These are phyloP conservation scores for Oryzias celebensis DNA, from an alignment of 2,113 vertebrate species.

Conservation along the genomic window DNA sequence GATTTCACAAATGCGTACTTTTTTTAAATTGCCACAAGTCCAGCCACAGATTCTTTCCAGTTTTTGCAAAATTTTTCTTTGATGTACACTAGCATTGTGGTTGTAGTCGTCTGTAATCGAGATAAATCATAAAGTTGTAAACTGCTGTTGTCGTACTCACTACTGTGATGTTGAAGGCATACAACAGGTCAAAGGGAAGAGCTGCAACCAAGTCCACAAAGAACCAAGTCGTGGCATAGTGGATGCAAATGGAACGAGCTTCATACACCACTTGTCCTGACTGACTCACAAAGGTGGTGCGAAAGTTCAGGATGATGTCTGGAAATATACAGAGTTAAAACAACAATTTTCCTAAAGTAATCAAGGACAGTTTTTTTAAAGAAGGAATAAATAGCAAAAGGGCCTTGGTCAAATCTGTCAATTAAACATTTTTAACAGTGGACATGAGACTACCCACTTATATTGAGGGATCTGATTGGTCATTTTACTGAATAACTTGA, in stretches of 20 bases:
- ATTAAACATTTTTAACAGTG: too few relatives aligned
- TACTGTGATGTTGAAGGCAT: slow-evolving; percentile 89
- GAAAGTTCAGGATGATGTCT: slow-evolving; percentile 90
- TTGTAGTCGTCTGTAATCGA: too few relatives aligned
- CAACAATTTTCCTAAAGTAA: neutral
- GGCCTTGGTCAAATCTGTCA: too few relatives aligned
- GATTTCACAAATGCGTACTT: too few relatives aligned
- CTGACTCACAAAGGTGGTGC: slow-evolving; percentile 86
- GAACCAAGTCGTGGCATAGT: slow-evolving; percentile 91
- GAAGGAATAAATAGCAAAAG: too few relatives aligned
- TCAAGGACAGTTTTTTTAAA: neutral
- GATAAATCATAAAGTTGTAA: neutral
- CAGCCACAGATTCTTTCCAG: too few relatives aligned
- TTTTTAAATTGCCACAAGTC: too few relatives aligned
- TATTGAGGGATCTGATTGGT: too few relatives aligned
- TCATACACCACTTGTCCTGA: slow-evolving; percentile 91
- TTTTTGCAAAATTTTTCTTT: too few relatives aligned
- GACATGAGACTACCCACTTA: too few relatives aligned
- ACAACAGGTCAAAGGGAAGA: slow-evolving; percentile 89
- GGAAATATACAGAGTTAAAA: slow-evolving; percentile 19
- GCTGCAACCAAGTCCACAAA: slow-evolving; percentile 90
- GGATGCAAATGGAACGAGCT: slow-evolving; percentile 86
- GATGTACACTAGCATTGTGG: too few relatives aligned
- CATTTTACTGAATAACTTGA: too few relatives aligned
- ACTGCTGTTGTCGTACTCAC: slow-evolving; percentile 71